Evolutionary conservation across 2,888 invertebrate genomes (phyloP).

Genomic region (Tuta absoluta): DNA sequence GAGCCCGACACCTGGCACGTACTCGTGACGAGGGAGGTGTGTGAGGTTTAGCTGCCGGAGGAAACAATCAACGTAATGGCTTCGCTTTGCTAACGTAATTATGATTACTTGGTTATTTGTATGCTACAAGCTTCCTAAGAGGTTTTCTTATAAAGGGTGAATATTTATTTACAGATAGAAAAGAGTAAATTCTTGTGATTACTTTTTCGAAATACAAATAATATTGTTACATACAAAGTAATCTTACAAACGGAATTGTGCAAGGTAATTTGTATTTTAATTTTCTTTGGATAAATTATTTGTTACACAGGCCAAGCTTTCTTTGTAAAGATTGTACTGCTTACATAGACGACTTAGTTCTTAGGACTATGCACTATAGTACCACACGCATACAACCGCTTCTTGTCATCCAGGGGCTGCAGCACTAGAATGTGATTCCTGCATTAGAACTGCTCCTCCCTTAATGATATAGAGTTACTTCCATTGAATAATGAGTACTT

Average conservation of each 20-base stretch:
- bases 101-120: background rate
- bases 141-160: background rate
- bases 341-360: constrained; percentile 84
- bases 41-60: constrained; percentile 75
- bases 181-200: no score
- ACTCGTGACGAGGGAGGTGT: constrained; percentile 80
- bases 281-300: no score
- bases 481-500: no score
- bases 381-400: constrained; percentile 83
- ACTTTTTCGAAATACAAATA: no score
- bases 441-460: constrained; percentile 84
- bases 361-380: constrained; percentile 84
- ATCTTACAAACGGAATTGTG: no score
- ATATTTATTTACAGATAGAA: no score
- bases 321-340: no score
- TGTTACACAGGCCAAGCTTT: no score
- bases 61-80: constrained; percentile 18
- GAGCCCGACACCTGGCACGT: constrained; percentile 83
- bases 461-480: no score
- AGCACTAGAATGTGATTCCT: constrained; percentile 84
- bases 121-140: background rate
- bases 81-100: constrained; percentile 12
- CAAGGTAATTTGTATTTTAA: no score
- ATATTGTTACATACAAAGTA: no score
- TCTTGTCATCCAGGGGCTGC: constrained; percentile 83